Base-by-base conservation (phyloP, 2,888 invertebrate species). In the Apamea epomidion region DNA sequence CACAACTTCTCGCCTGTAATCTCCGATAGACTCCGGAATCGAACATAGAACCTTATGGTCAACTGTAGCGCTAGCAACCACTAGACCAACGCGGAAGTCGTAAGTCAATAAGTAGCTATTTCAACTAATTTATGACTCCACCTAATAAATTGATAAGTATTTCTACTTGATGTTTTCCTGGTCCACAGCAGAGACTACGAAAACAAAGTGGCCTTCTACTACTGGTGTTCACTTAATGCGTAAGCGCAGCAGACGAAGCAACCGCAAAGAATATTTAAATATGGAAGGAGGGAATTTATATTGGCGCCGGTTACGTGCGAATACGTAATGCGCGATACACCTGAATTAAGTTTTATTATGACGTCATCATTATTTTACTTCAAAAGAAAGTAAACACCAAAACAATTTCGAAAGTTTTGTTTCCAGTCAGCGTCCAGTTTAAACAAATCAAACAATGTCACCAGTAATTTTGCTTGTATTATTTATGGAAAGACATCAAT, bases 211-310 rank as follows among this genome's bases (percentile, higher is more conserved):
- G 16, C 14, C n/a, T n/a, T 10, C 32, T 32, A 37, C 14, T 42
- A 37, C 21, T 42, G 6, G 51, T 6, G 18, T 14, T 21, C n/a
- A 51, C 12, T 21, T 14, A 18, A 58, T 80, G 54, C 62, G 72
- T 80, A 69, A 80, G 60, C 80, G 60, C 72, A 67, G 25, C 14
- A 21, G 12, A n/a, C 25, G 58, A 16, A 29, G 48, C 16, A 68
- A 73, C 85, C 67, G 58, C 85, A 73, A 48, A 32, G 21, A 82
- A 67, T 29, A 67, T 84, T 78, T 78, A 48, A 64, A 48, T 48
- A 80, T 48, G 45, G 54, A 72, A 32, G 29, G 37, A 72, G 18
- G 62, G 21, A 84, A 80, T 82, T 48, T 42, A 25, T 16, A 18
- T 12, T 32, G 69, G 10, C 69, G 62, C n/a, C 69, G 69, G 45